Conservation (phyloP, 2,113 vertebrate species). For the Glaucomys volans region DNA sequence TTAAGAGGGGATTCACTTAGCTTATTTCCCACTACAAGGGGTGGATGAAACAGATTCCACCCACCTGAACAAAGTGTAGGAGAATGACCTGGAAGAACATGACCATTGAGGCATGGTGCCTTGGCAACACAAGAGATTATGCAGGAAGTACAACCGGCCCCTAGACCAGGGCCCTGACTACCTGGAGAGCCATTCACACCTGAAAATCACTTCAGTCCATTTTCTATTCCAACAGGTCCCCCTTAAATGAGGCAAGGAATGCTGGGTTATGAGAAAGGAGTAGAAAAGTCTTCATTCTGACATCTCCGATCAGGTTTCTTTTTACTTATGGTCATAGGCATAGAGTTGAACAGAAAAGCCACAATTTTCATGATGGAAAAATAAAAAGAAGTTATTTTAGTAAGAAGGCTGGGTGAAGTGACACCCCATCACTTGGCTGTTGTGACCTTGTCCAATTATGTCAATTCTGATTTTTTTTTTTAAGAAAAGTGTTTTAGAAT, state of each 20-base stretch:
- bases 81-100: neutral
- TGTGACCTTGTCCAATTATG: neutral
- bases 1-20: conserved; percentile 5
- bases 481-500: conserved; percentile 19
- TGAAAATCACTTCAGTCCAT: conserved; percentile 59
- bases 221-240: neutral
- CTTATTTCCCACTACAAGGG: neutral
- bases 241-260: neutral
- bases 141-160: neutral
- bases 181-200: conserved; percentile 50
- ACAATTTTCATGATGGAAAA: conserved; percentile 37
- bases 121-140: neutral
- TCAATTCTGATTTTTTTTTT: neutral
- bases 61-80: neutral
- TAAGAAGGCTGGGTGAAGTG: neutral
- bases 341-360: neutral
- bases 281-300: conserved; percentile 22
- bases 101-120: neutral
- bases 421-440: neutral
- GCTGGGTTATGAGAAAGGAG: neutral
- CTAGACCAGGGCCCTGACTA: neutral
- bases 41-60: neutral
- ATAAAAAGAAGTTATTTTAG: neutral
- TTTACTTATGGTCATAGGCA: neutral
- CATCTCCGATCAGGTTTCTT: neutral